Evolutionary conservation across 2,113 vertebrate species (phyloP).

Genomic region (Heterotilapia buettikoferi): DNA sequence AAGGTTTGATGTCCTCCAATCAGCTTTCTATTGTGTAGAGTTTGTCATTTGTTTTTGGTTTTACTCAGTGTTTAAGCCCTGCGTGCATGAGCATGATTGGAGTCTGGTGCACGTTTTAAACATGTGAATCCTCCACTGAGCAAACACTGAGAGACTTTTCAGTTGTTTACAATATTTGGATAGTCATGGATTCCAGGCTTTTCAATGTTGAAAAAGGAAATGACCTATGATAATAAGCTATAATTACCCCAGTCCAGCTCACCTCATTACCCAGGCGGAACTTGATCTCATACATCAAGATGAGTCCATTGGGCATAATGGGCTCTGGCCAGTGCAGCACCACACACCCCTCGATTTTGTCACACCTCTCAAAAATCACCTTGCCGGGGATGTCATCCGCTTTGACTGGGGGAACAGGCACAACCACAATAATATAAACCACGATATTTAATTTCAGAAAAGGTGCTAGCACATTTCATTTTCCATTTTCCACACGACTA

Average conservation of each 20-base stretch:
- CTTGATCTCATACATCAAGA: constrained; percentile 96
- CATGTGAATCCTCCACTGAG: background rate
- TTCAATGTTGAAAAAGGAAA: background rate
- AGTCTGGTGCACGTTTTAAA: background rate
- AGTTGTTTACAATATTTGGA: background rate
- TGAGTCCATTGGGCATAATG: constrained; percentile 85
- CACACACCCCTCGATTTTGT: constrained; percentile 81
- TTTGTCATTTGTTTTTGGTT: background rate
- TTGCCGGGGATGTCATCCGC: constrained; percentile 90
- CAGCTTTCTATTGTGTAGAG: background rate
- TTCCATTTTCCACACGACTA: background rate
- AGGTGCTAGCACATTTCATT: background rate
- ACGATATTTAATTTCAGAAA: background rate
- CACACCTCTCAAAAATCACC: constrained; percentile 77
- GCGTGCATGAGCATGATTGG: background rate
- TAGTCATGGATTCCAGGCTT: background rate
- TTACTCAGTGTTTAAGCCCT: background rate
- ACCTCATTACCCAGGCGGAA: constrained; percentile 86
- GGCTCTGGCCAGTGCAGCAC: constrained; percentile 89
- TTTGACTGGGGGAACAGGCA: constrained; percentile 73
- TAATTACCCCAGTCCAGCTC: constrained; percentile 25
- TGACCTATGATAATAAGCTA: background rate
- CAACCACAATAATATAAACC: background rate
- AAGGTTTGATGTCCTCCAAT: background rate
- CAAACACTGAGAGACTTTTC: background rate